A percentile compares a stretch with the other conserved stretches of the same genome.
Evolutionary conservation across 2,113 vertebrate species (phyloP).

Genomic region (Gobiocypris rarus): DNA sequence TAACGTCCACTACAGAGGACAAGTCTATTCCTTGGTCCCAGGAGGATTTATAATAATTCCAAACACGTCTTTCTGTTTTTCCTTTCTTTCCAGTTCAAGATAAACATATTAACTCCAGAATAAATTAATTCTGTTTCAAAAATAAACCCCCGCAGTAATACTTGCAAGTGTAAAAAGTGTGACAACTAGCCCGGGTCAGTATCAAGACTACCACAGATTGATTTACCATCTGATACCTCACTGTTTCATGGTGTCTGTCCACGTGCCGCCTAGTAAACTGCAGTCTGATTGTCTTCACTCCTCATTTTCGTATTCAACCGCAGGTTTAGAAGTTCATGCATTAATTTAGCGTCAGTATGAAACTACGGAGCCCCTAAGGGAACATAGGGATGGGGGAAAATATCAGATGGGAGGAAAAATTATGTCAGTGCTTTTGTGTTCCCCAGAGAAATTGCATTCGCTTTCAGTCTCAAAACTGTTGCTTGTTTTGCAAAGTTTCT

Average conservation of each 20-base stretch:
- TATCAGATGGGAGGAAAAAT: too few species aligned
- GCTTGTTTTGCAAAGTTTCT: not conserved
- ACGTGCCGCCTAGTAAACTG: too few species aligned
- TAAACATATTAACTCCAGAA: not conserved
- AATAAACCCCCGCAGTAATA: not conserved
- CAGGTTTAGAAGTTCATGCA: not conserved
- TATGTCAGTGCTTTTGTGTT: not conserved
- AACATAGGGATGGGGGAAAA: too few species aligned
- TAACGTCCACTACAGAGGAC: too few species aligned
- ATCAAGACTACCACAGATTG: not conserved
- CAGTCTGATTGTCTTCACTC: too few species aligned
- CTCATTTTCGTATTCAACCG: not conserved
- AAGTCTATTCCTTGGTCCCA: too few species aligned
- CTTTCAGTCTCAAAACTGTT: not conserved
- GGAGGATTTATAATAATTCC: too few species aligned
- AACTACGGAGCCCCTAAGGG: not conserved
- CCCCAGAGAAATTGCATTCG: too few species aligned
- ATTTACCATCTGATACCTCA: not conserved
- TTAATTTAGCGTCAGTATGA: not conserved
- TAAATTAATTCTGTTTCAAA: not conserved
- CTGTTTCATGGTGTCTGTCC: not conserved
- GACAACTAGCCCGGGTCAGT: not conserved
- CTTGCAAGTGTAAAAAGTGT: not conserved
- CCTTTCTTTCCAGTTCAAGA: not conserved
- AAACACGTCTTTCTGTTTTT: not conserved